Percentiles rank a stretch among this genome's conserved stretches.
Evolutionary conservation across 2,888 invertebrate genomes (phyloP).

Genomic region (Chouioia cunea): DNA sequence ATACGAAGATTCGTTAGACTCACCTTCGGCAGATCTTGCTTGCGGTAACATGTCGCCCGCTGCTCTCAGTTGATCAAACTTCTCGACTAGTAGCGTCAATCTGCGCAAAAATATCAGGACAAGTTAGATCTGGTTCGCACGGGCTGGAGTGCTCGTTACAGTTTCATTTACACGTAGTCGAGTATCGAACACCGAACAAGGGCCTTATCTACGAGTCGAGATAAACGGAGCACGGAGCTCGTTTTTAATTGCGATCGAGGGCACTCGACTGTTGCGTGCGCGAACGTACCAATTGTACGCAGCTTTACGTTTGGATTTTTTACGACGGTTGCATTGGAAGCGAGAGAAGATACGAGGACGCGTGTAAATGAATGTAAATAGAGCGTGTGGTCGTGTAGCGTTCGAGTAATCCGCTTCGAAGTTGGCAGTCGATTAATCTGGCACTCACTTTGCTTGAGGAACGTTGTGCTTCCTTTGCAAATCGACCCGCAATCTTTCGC

Average conservation of each 20-base stretch:
- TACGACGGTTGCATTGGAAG: too few relatives aligned
- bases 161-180: constrained; percentile 1
- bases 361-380: constrained; percentile 30
- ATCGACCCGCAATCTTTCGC: constrained; percentile 87
- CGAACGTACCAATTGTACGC: too few relatives aligned
- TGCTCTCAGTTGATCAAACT: constrained; percentile 88
- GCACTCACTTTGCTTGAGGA: constrained; percentile 76
- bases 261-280: too few relatives aligned
- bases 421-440: constrained; percentile 25
- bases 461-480: constrained; percentile 84
- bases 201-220: too few relatives aligned
- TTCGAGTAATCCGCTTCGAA: too few relatives aligned
- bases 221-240: too few relatives aligned
- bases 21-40: constrained; percentile 70
- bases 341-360: neutral
- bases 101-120: constrained; percentile 58
- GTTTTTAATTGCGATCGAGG: too few relatives aligned
- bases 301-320: too few relatives aligned
- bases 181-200: neutral
- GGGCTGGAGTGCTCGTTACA: neutral
- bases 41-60: constrained; percentile 85
- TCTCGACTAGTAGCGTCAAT: constrained; percentile 76
- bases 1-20: constrained; percentile 50
- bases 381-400: neutral
- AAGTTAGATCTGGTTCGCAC: neutral